Percentiles rank a stretch among this genome's conserved stretches.
These are phyloP conservation scores for Microtus pennsylvanicus DNA, from an alignment of 2,113 vertebrate species.

Conservation along the genomic window DNA sequence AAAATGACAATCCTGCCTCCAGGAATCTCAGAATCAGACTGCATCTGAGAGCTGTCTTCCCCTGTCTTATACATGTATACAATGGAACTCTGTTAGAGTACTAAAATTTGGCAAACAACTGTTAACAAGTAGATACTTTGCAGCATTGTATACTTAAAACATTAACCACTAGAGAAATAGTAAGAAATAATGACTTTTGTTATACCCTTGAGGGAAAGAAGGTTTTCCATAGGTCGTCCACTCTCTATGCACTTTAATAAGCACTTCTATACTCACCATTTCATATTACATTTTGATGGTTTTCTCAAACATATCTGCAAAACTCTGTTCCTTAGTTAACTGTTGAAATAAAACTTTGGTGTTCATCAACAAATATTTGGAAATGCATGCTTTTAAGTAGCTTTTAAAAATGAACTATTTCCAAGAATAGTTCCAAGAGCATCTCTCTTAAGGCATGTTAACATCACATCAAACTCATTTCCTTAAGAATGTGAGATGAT, in stretches of 20 bases:
- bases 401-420: neutral
- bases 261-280: neutral
- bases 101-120: neutral
- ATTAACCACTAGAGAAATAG: neutral
- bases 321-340: neutral
- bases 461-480: neutral
- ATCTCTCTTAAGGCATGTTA: neutral
- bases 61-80: neutral
- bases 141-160: neutral
- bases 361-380: neutral
- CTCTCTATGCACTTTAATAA: neutral
- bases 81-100: neutral
- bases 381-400: neutral
- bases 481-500: neutral
- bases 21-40: no score
- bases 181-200: neutral
- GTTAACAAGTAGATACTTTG: neutral
- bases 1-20: no score
- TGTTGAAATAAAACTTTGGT: neutral
- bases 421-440: neutral
- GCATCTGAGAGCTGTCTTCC: no score
- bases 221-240: neutral
- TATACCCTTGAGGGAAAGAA: neutral
- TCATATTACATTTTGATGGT: neutral
- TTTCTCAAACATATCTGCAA: neutral